Evolutionary conservation across 2,797 vertebrate species (phyloP).

Genomic region (Rhinophrynus dorsalis): DNA sequence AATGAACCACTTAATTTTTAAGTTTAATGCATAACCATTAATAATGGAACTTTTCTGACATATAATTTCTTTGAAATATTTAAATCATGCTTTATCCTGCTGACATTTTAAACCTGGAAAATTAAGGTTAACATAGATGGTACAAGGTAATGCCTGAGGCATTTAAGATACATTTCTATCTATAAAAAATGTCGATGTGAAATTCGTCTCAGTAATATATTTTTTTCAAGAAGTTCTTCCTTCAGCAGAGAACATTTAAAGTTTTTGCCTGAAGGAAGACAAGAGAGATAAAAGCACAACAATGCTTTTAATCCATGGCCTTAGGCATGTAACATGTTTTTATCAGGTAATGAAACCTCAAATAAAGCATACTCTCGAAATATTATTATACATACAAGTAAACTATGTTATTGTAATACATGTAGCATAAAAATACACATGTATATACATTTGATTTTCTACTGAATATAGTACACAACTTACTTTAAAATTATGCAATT

Average conservation of each 20-base stretch:
- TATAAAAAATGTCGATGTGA: slow-evolving; percentile 2
- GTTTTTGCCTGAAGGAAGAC: slow-evolving; percentile 30
- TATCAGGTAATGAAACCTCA: neutral
- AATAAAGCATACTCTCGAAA: slow-evolving; percentile 2
- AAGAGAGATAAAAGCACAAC: slow-evolving; percentile 30
- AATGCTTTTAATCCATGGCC: slow-evolving; percentile 22
- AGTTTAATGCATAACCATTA: no score
- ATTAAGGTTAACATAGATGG: slow-evolving; percentile 3
- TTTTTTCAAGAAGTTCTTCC: neutral
- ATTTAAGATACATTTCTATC: slow-evolving; percentile 18
- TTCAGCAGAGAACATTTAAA: slow-evolving; percentile 12
- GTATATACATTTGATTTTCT: no score
- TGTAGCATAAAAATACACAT: neutral
- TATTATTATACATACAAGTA: neutral
- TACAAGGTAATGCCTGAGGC: slow-evolving; percentile 9
- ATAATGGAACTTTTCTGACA: no score
- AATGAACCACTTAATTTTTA: no score
- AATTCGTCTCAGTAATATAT: neutral
- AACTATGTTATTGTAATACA: neutral
- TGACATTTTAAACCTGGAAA: no score
- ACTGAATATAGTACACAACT: no score
- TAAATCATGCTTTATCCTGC: neutral
- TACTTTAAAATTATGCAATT: no score
- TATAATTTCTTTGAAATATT: neutral
- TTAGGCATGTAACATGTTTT: slow-evolving; percentile 4